A percentile compares a stretch with the other conserved stretches of the same genome.
Conservation (phyloP, 2,888 invertebrate species). For the Caenorhabditis sulstoni region DNA sequence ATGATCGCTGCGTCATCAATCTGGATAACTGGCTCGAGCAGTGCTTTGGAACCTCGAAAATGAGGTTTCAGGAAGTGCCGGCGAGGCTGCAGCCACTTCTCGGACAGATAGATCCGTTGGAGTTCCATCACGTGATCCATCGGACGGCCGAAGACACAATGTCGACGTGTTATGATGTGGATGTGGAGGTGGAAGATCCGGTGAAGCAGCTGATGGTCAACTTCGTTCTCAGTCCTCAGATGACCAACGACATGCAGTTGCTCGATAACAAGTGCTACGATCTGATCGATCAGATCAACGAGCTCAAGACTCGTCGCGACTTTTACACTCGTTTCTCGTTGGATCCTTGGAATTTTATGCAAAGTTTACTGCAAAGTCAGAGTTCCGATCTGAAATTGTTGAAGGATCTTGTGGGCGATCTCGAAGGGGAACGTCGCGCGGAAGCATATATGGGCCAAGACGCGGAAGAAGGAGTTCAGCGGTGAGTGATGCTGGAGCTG, state of each 20-base stretch:
- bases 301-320: conserved; percentile 96
- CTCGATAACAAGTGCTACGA: conserved; percentile 97
- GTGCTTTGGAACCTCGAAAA: conserved; percentile 91
- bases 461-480: conserved; percentile 88
- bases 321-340: conserved; percentile 97
- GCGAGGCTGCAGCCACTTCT: conserved; percentile 92
- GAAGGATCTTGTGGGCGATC: conserved; percentile 93
- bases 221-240: conserved; percentile 94
- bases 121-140: conserved; percentile 93
- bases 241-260: conserved; percentile 93
- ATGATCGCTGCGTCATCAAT: conserved; percentile 95
- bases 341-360: conserved; percentile 98
- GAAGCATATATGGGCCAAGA: conserved; percentile 94
- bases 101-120: conserved; percentile 98
- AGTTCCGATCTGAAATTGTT: conserved; percentile 84
- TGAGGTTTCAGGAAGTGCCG: conserved; percentile 99
- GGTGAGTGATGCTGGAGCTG: conserved; percentile 35
- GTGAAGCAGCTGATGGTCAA: conserved; percentile 97
- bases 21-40: conserved; percentile 99
- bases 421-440: conserved; percentile 92
- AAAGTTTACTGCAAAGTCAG: conserved; percentile 90
- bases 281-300: conserved; percentile 97
- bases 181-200: conserved; percentile 94
- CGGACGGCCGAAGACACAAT: conserved; percentile 19
- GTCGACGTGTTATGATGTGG: conserved; percentile 94